A percentile compares a stretch with the other conserved stretches of the same genome.
Evolutionary conservation across 2,113 vertebrate species (phyloP).

Genomic region (Todiramphus chloris): DNA sequence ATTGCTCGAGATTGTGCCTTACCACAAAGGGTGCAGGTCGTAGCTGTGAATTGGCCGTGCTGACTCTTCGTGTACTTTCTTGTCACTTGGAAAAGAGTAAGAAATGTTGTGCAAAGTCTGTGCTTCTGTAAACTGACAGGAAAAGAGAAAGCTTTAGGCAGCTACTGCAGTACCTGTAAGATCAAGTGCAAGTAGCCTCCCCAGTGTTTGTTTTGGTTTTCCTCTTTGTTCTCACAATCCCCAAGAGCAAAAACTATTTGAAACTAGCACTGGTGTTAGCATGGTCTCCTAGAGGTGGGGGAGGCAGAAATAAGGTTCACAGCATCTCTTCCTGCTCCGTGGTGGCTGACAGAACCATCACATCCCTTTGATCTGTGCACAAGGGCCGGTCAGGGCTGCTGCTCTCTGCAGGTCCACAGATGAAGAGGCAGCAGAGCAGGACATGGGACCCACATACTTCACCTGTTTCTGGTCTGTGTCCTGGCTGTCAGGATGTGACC

Average conservation of each 20-base stretch:
- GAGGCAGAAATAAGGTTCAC: neutral
- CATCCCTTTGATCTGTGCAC: neutral
- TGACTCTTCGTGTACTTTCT: neutral
- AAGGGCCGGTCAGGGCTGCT: neutral
- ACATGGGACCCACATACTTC: neutral
- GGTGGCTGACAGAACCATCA: neutral
- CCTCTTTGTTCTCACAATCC: neutral
- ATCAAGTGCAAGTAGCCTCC: neutral
- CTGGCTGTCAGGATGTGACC: neutral
- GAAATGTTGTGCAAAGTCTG: neutral
- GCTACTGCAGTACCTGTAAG: neutral
- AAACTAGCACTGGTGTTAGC: neutral
- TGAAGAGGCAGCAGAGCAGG: neutral
- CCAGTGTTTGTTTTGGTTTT: neutral
- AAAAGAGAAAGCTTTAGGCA: neutral
- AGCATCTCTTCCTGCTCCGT: neutral
- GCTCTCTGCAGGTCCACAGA: neutral
- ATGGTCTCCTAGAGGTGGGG: neutral
- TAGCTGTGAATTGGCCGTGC: neutral
- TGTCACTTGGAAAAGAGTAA: neutral
- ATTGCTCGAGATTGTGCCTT: neutral
- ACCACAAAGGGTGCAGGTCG: neutral
- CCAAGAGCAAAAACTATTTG: neutral
- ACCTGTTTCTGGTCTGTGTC: neutral
- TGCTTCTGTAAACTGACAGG: neutral